Conservation (phyloP, 2,797 vertebrate species). For the Pelochelys cantorii region DNA sequence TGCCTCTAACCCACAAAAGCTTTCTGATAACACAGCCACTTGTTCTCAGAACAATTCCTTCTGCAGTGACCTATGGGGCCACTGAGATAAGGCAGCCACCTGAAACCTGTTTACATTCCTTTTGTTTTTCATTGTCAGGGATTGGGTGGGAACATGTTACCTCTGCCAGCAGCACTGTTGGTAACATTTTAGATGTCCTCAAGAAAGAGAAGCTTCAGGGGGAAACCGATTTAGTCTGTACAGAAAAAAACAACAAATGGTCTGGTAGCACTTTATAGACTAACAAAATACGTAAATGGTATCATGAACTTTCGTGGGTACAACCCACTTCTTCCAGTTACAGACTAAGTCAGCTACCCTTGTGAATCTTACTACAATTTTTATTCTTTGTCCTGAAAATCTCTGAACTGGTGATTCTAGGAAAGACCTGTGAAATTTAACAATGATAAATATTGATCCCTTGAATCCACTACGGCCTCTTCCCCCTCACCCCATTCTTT, state of each 20-base stretch:
- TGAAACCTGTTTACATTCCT: not conserved
- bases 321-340: too few species aligned
- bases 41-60: not conserved
- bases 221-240: too few species aligned
- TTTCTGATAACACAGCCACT: not conserved
- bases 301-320: too few species aligned
- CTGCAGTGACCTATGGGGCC: not conserved
- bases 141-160: fast-evolving
- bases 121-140: fast-evolving
- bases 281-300: too few species aligned
- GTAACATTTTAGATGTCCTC: not conserved
- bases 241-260: too few species aligned
- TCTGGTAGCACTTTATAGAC: too few species aligned
- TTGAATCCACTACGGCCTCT: not conserved
- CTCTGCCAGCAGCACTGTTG: not conserved
- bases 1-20: not conserved
- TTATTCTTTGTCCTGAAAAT: not conserved
- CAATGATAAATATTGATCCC: not conserved
- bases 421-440: not conserved
- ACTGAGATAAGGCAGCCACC: not conserved
- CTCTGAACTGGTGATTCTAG: not conserved
- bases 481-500: not conserved
- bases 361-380: not conserved
- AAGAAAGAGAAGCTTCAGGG: not conserved
- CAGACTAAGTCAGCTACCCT: too few species aligned